Conservation (phyloP, 2,113 vertebrate species). For the Empidonax traillii region DNA sequence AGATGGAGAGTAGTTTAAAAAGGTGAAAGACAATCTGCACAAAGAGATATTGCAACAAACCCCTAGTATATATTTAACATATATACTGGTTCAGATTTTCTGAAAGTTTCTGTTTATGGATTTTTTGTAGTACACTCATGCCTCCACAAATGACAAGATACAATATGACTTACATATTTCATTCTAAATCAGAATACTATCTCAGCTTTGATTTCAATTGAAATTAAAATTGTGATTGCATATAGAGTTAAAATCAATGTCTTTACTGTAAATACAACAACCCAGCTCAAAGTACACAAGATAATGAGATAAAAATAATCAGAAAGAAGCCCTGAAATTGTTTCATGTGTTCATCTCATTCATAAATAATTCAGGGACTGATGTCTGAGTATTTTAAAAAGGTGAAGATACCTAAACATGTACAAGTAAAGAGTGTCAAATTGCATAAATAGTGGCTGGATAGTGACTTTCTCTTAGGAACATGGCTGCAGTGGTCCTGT, state of each 20-base stretch:
- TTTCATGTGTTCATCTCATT: neutral
- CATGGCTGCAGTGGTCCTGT: neutral
- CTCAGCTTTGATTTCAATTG: neutral
- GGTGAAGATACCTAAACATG: neutral
- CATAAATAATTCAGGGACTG: fast-evolving
- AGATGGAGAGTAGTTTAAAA: neutral
- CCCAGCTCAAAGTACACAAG: neutral
- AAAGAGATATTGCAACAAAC: neutral
- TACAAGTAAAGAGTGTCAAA: neutral
- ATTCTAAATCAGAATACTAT: neutral
- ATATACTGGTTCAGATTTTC: neutral
- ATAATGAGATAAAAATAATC: neutral
- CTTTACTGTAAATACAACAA: neutral
- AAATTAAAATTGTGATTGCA: neutral
- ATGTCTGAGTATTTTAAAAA: neutral
- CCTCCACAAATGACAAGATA: neutral
- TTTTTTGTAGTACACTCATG: neutral
- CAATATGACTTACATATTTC: neutral
- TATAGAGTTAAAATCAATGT: neutral
- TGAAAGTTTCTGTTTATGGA: neutral
- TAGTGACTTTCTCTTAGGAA: neutral
- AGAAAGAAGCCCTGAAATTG: neutral
- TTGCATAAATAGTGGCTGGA: neutral
- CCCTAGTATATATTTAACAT: neutral
- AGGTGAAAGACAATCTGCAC: neutral